Base-by-base conservation (phyloP, 2,113 vertebrate genomes). In the Syngnathus floridae region DNA sequence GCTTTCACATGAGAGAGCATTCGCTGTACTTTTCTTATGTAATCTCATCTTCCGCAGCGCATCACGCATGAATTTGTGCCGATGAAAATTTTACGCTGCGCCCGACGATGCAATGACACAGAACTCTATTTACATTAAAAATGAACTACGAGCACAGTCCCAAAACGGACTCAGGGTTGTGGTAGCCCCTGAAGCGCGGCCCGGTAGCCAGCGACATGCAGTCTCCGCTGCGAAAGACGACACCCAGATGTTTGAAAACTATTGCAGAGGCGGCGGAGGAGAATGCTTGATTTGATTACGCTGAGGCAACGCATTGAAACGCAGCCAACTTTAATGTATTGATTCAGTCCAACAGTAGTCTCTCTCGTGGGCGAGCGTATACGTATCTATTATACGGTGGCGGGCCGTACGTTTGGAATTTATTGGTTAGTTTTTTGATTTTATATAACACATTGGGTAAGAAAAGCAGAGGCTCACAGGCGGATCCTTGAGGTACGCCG, bases 1-100 rank as follows among this genome's bases (percentile, higher is more conserved):
- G 62, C 72, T 77, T 68, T 21, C 69, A 80, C 62, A 63, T 63
- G 65, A n/a, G 69, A 67, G 35, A 62, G 64, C 40, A 10, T 62
- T 21, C 71, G 61, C 66, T 57, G 19, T 55, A 38, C 52, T 60
- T 60, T 60, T 41, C 35, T 38, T 61, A 48, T 59, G 57, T 69
- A 66, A 49, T 26, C 35, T 48, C 52, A 69, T 56, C 21, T 56
- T 72, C 7, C 59, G 55, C 59, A 65, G 69, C 41, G 14, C n/a
- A 52, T 21, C 12, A 26, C 22, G 26, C 51, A 26, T 54, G 21
- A 26, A 11, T 26, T 54, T 22, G 9, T 52, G 51, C 22, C 9
- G 1, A 5, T 52, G n/a, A 52, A 52, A 21, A 11, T 52, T 26
- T 51, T 52, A 12, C 22, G 49, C 0, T 26, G 21, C 5, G 21